phyloP scores from a whole-genome alignment of 2,888 invertebrate genomes.

The Limnephilus auricula region DNA sequence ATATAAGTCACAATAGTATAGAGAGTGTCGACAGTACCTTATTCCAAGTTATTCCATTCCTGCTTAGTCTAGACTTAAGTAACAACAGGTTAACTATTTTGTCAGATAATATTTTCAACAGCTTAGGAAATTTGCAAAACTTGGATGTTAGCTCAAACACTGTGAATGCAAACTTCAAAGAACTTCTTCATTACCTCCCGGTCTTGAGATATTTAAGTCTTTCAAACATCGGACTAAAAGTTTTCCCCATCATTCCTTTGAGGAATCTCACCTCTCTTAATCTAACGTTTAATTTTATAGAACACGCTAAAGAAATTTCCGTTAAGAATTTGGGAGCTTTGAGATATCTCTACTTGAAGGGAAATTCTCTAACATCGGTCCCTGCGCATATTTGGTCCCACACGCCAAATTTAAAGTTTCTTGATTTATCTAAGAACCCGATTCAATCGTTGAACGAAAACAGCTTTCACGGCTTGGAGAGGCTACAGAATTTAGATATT shows the following conservation, averaged over 20 bases:
- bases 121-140: conserved; percentile 86
- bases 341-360: conserved; percentile 85
- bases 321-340: conserved; percentile 84
- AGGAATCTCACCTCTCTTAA: conserved; percentile 88
- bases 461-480: conserved; percentile 83
- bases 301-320: conserved; percentile 83
- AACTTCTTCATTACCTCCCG: conserved; percentile 91
- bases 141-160: conserved; percentile 89
- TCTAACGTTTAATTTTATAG: conserved; percentile 87
- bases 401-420: conserved; percentile 83
- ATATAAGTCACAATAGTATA: conserved; percentile 87
- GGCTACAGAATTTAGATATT: conserved; percentile 86
- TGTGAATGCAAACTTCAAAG: conserved; percentile 90
- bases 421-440: conserved; percentile 91
- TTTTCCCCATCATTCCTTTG: conserved; percentile 87
- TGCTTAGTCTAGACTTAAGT: conserved; percentile 87
- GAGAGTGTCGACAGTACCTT: conserved; percentile 93
- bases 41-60: conserved; percentile 88
- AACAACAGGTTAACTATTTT: conserved; percentile 89
- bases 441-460: conserved; percentile 85
- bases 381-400: conserved; percentile 86
- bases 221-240: conserved; percentile 86
- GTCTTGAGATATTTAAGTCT: conserved; percentile 87
- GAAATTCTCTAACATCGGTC: conserved; percentile 86
- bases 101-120: conserved; percentile 92